Conservation (phyloP, 1,140 invertebrate species). For the Tachypleus tridentatus region DNA sequence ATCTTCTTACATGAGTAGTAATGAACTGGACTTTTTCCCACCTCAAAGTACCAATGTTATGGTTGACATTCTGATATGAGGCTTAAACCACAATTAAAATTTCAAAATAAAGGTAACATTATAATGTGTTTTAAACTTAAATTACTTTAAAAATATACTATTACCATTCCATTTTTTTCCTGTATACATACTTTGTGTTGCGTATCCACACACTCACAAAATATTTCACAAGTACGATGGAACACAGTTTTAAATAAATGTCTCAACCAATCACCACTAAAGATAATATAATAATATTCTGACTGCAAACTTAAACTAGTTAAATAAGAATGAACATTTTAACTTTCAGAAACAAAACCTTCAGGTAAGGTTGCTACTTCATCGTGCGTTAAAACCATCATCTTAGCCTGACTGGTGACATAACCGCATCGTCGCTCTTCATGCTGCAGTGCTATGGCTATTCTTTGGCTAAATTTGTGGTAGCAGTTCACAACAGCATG, state of each 20-base stretch:
- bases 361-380: constrained; percentile 45
- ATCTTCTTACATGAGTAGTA: too few relatives aligned
- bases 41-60: too few relatives aligned
- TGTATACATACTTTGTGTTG: too few relatives aligned
- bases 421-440: constrained; percentile 84
- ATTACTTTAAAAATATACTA: too few relatives aligned
- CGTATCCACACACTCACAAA: too few relatives aligned
- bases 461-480: constrained; percentile 78
- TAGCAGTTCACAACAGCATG: constrained; percentile 90
- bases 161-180: too few relatives aligned
- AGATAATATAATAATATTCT: not conserved
- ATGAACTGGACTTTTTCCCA: too few relatives aligned
- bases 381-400: constrained; percentile 62
- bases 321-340: not conserved
- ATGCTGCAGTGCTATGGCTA: constrained; percentile 75
- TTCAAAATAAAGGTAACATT: too few relatives aligned
- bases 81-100: too few relatives aligned
- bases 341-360: constrained; percentile 15
- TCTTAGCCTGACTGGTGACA: constrained; percentile 75
- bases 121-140: too few relatives aligned
- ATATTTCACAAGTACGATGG: too few relatives aligned
- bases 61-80: too few relatives aligned
- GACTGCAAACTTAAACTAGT: not conserved
- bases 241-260: not conserved
- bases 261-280: not conserved